Evolutionary conservation across 2,888 invertebrate species (phyloP).

Genomic region (Iselma pallidipennis): DNA sequence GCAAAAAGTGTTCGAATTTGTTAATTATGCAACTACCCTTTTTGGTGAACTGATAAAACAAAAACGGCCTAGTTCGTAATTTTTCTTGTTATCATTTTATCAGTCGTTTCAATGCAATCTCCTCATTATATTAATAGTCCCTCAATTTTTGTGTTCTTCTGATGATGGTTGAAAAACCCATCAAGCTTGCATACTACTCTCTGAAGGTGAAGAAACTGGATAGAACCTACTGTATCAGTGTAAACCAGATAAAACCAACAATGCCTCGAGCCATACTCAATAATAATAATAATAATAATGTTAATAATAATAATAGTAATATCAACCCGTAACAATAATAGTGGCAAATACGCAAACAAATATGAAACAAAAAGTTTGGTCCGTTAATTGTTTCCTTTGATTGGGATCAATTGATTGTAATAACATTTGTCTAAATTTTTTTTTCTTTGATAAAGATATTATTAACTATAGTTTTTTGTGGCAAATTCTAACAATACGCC

Average conservation of each 20-base stretch:
- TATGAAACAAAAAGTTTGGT: constrained; percentile 1
- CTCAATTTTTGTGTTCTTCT: not conserved
- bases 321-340: not conserved
- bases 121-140: too few species aligned
- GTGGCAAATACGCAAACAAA: not conserved
- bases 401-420: constrained; percentile 33
- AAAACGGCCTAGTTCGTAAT: not conserved
- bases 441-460: not conserved
- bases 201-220: constrained; percentile 30
- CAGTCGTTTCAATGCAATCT: not conserved
- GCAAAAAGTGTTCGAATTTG: too few species aligned
- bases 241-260: constrained; percentile 43
- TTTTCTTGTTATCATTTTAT: constrained; percentile 1
- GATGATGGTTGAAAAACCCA: not conserved
- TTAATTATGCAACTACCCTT: too few species aligned
- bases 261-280: constrained; percentile 14
- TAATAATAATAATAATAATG: constrained; percentile 3
- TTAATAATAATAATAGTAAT: constrained; percentile 12
- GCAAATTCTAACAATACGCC: not conserved
- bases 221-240: constrained; percentile 38
- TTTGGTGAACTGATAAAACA: not conserved
- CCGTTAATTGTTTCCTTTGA: constrained; percentile 27
- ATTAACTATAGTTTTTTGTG: too few species aligned
- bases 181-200: not conserved
- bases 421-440: not conserved